Evolutionary conservation across 2,888 invertebrate genomes (phyloP).

Genomic region (Catocala sponsa): DNA sequence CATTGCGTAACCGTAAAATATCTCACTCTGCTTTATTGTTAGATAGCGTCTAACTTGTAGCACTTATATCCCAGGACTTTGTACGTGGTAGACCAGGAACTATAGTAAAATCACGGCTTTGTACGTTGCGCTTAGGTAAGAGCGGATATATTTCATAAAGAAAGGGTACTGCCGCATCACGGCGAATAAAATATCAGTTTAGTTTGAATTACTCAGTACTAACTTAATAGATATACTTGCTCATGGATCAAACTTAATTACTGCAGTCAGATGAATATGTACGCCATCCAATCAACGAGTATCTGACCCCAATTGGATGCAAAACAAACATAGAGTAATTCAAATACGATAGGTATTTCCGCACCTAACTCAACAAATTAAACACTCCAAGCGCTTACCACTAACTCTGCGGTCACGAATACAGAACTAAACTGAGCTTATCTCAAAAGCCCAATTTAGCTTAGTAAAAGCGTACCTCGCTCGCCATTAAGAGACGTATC

Average conservation of each 20-base stretch:
- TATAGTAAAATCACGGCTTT: too few species aligned
- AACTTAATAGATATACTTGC: too few species aligned
- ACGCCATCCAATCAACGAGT: slow-evolving; percentile 4
- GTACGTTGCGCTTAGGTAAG: too few species aligned
- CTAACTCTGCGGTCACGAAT: slow-evolving; percentile 5
- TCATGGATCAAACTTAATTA: background rate
- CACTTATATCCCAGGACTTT: too few species aligned
- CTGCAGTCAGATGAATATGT: slow-evolving; percentile 1
- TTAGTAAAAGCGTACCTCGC: slow-evolving; percentile 7
- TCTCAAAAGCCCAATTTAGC: slow-evolving; percentile 14
- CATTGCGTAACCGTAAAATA: background rate
- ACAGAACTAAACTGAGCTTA: slow-evolving; percentile 17
- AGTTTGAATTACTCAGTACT: too few species aligned
- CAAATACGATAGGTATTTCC: slow-evolving; percentile 7
- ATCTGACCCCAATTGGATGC: slow-evolving; percentile 3
- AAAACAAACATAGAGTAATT: slow-evolving; percentile 7
- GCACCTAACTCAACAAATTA: slow-evolving; percentile 1
- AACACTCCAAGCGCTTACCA: slow-evolving; percentile 8
- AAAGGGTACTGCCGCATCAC: too few species aligned
- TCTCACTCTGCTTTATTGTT: background rate
- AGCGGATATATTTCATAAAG: too few species aligned
- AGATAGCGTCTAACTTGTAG: too few species aligned
- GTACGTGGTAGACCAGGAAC: too few species aligned
- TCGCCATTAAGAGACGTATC: slow-evolving; percentile 17
- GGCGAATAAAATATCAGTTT: too few species aligned